Evolutionary conservation across 53 echinoderm and acorn worm genomes (phyloP), one percentile per base, ranked within the genome.

Genomic region (Crossaster papposus): DNA sequence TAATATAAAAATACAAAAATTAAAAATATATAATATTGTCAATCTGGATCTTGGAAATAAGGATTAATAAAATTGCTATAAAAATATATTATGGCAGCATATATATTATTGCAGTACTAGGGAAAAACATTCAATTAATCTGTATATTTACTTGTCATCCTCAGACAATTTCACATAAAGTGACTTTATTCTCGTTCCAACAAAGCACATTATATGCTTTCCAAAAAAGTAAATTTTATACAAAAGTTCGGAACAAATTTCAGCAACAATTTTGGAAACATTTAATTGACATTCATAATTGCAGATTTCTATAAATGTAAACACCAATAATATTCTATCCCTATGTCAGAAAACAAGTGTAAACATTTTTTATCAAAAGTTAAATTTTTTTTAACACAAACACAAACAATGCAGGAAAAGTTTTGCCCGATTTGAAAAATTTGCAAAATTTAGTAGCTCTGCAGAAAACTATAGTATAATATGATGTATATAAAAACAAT

Each of bases 271-370:
- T 68, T 68, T 68, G 58, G 7, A 20, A 58, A 18, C 58, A 68
- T 1, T 44, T 44, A 68, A 68, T 68, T 68, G 68, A 68, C 10
- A 68, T 68, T 68, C 68, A 68, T 26, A 68, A 68, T 68, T 68
- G 68, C 24, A n/a, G 68, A 68, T 68, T 2, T 58, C 58, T 24
- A 24, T 1, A 68, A 26, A 26, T 68, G 44, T 20, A 68, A 7
- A 68, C 68, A 68, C 0, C 15, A 58, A 15, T 18, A 58, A 17
- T 18, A 58, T 58, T 15, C 22, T 20, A 58, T 4, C 22, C 12
- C 12, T 58, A 14, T 20, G 58, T 7, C 0, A 44, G 44, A 58
- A 4, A 14, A 58, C 58, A 15, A 18, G 22, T 58, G 17, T 68
- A 11, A 18, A 68, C 17, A 68, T 0, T 23, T 26, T 68, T 68